Evolutionary conservation across 2,797 vertebrate genomes (phyloP).

Genomic region (Etheostoma nigrum): DNA sequence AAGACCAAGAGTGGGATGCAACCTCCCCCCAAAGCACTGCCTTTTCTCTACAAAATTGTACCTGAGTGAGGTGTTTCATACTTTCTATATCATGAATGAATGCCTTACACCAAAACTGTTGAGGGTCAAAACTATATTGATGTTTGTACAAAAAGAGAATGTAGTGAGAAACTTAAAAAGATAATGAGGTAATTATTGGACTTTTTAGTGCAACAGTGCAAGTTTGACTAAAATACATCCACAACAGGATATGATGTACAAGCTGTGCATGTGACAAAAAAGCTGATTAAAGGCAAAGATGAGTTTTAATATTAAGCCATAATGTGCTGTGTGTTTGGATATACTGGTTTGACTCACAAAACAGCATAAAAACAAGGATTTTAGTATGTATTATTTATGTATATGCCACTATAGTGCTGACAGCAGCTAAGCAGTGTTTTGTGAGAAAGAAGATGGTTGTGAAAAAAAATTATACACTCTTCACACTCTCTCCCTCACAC

Average conservation of each 20-base stretch:
- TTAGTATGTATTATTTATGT: not conserved
- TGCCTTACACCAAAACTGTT: not conserved
- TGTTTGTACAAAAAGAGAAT: not conserved
- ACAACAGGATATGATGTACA: not conserved
- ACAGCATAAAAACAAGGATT: not conserved
- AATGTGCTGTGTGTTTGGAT: not conserved
- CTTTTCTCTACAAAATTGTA: slow-evolving; percentile 3
- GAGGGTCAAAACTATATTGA: not conserved
- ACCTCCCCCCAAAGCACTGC: not conserved
- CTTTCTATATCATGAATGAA: not conserved
- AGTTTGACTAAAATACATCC: not conserved
- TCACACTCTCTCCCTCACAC: not conserved
- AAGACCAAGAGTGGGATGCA: slow-evolving; percentile 24
- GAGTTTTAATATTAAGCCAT: not conserved
- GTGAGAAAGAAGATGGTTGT: slow-evolving; percentile 3
- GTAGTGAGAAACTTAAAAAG: not conserved
- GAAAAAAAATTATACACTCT: not conserved
- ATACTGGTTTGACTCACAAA: not conserved
- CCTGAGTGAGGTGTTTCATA: not conserved
- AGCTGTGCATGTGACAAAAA: not conserved
- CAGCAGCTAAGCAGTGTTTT: not conserved
- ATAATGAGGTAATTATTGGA: not conserved
- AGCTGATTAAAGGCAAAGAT: not conserved
- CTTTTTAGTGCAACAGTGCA: not conserved
- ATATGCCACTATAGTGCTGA: not conserved